Evolutionary conservation across 2,888 invertebrate genomes (phyloP), one percentile per base, ranked within the genome.

Genomic region (Tholera decimalis): DNA sequence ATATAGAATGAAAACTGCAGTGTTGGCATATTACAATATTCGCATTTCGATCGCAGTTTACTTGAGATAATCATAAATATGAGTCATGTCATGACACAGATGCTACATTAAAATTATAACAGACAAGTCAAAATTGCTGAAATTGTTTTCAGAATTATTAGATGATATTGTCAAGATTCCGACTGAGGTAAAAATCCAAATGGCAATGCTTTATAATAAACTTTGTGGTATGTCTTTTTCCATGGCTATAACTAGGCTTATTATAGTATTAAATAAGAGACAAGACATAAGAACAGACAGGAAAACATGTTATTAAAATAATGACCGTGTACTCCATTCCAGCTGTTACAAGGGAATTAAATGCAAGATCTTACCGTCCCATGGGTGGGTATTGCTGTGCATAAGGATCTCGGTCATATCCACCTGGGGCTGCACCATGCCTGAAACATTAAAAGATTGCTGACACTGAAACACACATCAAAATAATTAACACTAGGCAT

Each of bases 391-490:
- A 96, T 80, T 93, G 94, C 79, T 95, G 95, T 0, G 91, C 91
- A 28, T 95, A 96, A 6, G 95, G 95, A 64, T 95, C 95, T 67
- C 95, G 78, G 70, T 95, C 96, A 44, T 95, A 95, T 53, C 95
- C 96, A 13, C 91, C 92, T 0, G 91, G 91, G 0, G 87, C 91
- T 0, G 87, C 92, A 30, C 93, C 93, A n/a, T 91, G 89, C 96
- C 90, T 95, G 92, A 85, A 89, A 58, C 0, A 26, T 15, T 46
- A 30, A 8, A 56, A 55, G 18, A n/a, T n/a, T n/a, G n/a, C n/a
- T n/a, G n/a, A n/a, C n/a, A n/a, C n/a, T n/a, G n/a, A n/a, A n/a
- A n/a, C n/a, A n/a, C n/a, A n/a, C n/a, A n/a, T n/a, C n/a, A n/a
- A n/a, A n/a, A n/a, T n/a, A n/a, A n/a, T n/a, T n/a, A n/a, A n/a